Conservation (phyloP, 2,113 vertebrate genomes). For the Cochlearius cochlearius region DNA sequence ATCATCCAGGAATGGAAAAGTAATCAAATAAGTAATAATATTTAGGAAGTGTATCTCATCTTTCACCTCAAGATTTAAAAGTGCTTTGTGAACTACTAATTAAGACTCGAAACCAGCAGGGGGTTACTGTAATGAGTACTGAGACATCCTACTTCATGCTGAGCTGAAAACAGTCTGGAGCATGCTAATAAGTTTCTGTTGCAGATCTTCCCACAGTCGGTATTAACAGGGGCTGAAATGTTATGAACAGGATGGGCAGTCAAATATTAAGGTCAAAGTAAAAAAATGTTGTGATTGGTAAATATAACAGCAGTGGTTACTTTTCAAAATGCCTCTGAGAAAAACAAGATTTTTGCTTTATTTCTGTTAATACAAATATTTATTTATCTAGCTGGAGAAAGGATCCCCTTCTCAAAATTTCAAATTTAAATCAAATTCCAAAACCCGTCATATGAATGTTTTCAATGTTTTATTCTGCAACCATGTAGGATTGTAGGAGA, state of each 20-base stretch:
- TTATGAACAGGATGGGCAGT: neutral
- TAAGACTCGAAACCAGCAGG: neutral
- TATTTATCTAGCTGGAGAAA: neutral
- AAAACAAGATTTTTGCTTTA: neutral
- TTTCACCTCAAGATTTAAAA: neutral
- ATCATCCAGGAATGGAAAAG: neutral
- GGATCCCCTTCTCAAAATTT: neutral
- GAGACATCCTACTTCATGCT: neutral
- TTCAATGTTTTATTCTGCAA: neutral
- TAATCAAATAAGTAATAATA: neutral
- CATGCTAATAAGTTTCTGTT: neutral
- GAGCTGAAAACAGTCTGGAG: neutral
- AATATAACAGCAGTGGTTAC: neutral
- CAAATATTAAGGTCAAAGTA: neutral
- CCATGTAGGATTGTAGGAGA: neutral
- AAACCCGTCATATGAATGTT: neutral
- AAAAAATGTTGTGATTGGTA: neutral
- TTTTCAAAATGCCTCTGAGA: neutral
- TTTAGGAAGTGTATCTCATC: neutral
- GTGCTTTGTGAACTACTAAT: neutral
- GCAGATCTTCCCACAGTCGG: neutral
- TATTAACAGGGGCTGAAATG: neutral
- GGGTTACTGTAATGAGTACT: neutral
- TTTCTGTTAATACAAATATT: neutral
- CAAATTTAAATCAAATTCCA: neutral